phyloP scores from a whole-genome alignment of 92 coral and sea anemone species.

The Diadumene lineata region DNA sequence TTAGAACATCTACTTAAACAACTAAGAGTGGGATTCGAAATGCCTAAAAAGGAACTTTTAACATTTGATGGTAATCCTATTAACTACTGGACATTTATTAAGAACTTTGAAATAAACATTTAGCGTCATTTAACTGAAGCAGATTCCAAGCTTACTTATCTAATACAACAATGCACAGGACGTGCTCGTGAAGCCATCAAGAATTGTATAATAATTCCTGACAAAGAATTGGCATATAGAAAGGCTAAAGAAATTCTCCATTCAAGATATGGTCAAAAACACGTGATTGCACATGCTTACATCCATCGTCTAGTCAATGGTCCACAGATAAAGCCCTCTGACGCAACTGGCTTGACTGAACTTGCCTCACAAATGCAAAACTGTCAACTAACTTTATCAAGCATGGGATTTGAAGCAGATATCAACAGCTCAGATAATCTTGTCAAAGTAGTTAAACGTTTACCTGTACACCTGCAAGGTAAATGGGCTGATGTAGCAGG shows the following conservation, averaged over 20 bases:
- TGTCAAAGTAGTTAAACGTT: constrained; percentile 36
- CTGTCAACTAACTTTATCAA: constrained; percentile 37
- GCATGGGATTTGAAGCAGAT: constrained; percentile 43
- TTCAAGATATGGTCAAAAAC: constrained; percentile 48
- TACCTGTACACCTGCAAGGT: constrained; percentile 44
- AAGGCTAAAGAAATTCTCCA: constrained; percentile 37
- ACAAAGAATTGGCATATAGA: constrained; percentile 30
- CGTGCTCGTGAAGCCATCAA: constrained; percentile 51
- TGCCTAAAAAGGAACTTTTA: constrained; percentile 49
- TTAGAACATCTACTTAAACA: too few species aligned
- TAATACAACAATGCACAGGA: constrained; percentile 53
- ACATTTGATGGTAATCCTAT: constrained; percentile 51
- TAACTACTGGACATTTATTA: constrained; percentile 44
- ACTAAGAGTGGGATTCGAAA: constrained; percentile 33
- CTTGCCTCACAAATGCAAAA: constrained; percentile 53
- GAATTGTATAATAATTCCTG: constrained; percentile 50
- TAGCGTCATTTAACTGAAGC: constrained; percentile 20
- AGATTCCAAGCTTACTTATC: constrained; percentile 39
- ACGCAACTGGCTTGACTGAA: constrained; percentile 32
- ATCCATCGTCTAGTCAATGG: constrained; percentile 31
- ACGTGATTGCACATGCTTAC: constrained; percentile 36
- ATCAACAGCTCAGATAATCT: constrained; percentile 48
- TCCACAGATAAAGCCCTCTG: constrained; percentile 24
- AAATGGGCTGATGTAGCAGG: constrained; percentile 53
- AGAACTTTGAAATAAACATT: constrained; percentile 44